These are phyloP conservation scores for Petrocephalus zakoni DNA, from an alignment of 2,113 vertebrate genomes.

Conservation along the genomic window DNA sequence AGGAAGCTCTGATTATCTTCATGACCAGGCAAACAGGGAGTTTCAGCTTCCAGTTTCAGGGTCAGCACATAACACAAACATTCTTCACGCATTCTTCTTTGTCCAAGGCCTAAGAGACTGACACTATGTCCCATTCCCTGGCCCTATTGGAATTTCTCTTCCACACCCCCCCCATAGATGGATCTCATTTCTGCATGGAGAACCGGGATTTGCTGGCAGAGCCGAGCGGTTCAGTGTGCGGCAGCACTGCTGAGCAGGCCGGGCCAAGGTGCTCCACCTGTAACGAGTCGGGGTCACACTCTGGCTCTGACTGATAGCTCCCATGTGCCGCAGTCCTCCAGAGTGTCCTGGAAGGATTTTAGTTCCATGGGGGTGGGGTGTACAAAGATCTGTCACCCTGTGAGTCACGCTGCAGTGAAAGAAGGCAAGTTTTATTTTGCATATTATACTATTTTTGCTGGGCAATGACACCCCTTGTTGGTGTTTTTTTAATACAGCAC, in stretches of 20 bases:
- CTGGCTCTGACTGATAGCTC: background rate
- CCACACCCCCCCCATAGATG: background rate
- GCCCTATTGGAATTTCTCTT: too few relatives aligned
- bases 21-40: too few relatives aligned
- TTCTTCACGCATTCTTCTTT: too few relatives aligned
- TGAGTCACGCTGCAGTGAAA: background rate
- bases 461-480: background rate
- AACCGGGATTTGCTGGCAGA: background rate
- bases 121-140: too few relatives aligned
- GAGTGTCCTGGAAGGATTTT: background rate
- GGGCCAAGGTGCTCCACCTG: background rate
- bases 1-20: too few relatives aligned
- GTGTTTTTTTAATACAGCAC: too few relatives aligned
- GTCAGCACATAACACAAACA: too few relatives aligned
- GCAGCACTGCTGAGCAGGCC: background rate
- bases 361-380: background rate
- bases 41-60: too few relatives aligned
- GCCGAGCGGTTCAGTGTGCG: background rate
- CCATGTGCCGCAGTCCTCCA: background rate
- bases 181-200: background rate
- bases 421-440: background rate
- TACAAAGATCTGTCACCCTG: background rate
- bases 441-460: background rate
- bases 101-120: too few relatives aligned
- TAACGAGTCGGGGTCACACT: background rate